Base-by-base conservation (phyloP, 2,113 vertebrate genomes). In the Corythoichthys haematopterus region DNA sequence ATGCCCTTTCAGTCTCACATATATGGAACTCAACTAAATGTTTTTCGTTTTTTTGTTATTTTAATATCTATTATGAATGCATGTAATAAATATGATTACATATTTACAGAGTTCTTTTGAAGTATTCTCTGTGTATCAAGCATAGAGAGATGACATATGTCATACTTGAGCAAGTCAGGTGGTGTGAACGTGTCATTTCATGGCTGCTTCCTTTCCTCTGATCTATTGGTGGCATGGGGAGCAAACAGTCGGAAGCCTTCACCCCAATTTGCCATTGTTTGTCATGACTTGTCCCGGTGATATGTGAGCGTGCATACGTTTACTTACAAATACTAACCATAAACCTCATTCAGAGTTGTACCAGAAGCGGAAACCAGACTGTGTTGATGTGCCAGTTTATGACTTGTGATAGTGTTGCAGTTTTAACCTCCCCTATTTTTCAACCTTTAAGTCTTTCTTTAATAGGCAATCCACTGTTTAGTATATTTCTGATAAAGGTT, bases 201-300 rank as follows among this genome's bases (percentile, higher is more conserved):
- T 76, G 86, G 80, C 74, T 37, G 56, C 80, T 70, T 83, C 71
- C 68, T 71, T 74, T 69, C 60, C 77, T 83, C 80, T 80, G 80
- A 85, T 85, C 82, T 85, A 84, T 79, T 84, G 83, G 81, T 88
- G 88, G 85, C 85, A 82, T 88, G 78, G 84, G 74, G 74, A 88
- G 76, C 2, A 15, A 83, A 70, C 88, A 74, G 87, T 71, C 38
- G 88, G 89, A 85, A 82, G 86, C 82, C 85, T 91, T 91, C 91
- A 91, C 81, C 91, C 86, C 86, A 92, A 92, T 92, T 92, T 91
- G 90, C 91, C 82, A 91, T 90, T 79, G 84, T 90, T 91, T 92
- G 87, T 92, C 91, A 88, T 83, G 74, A 79, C 81, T 90, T 91
- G 88, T 87, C 89, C 89, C 77, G 74, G 77, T 89, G 90, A 90